Base-by-base conservation (phyloP, 2,888 invertebrate genomes). In the Drosophila rellima region DNA sequence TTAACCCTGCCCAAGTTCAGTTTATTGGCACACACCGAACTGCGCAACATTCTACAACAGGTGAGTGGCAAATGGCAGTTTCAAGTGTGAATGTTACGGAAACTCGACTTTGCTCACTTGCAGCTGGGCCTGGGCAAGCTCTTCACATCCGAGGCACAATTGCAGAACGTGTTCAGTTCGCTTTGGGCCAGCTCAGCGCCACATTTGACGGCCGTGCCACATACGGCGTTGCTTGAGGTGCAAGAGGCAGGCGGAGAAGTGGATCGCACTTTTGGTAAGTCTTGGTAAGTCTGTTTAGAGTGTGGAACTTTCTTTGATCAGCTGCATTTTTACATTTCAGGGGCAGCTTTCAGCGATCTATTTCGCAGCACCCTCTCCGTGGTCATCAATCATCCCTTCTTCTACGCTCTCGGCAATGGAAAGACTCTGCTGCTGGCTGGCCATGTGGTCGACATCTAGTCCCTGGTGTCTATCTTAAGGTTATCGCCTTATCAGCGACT, bases 1-100 rank as follows among this genome's bases (percentile, higher is more conserved):
- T 93, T 97, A 13, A 93, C 93, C 2, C 85, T 97, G 52, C 97
- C 97, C 6, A 96, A 95, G 92, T 97, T 97, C 91, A 96, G 95
- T 91, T 94, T 96, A 55, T 96, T 96, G 92, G 94, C 94, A 1
- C 94, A 94, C 65, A 94, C 95, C 6, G 93, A 95, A 62, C 92
- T 97, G 50, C 93, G 93, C 0, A 89, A 92, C 0, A 80, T 94
- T 20, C 92, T 97, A 51, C 90, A 92, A 15, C 93, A 95, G 93
- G 96, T 96, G 17, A 67, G 73, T 48, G 33, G 7, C 5, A 17
- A 11, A 3, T 7, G 3, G 6, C 54, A 15, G 26, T 13, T 0
- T 2, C 26, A 26, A 26, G 26, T 2, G 1, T 11, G 11, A 8
- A 40, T 15, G 6, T 13, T 7, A 6, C 18, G 39, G 10, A 2